Evolutionary conservation across 2,113 vertebrate species (phyloP).

Genomic region (Dasyurus viverrinus): DNA sequence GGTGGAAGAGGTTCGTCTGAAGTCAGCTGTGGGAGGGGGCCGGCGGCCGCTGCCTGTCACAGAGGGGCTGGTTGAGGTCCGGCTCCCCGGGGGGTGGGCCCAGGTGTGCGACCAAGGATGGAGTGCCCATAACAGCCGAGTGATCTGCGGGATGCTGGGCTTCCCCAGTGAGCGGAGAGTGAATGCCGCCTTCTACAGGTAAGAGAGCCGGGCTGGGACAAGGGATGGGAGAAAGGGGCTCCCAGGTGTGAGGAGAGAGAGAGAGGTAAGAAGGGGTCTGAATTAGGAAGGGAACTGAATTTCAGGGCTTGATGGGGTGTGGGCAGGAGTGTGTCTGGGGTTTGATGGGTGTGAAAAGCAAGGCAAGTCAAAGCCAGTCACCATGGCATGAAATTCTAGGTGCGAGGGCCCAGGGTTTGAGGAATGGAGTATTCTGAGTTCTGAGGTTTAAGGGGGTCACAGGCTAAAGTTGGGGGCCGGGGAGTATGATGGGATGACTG

Average conservation of each 20-base stretch:
- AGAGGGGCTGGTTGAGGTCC: constrained; percentile 95
- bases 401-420: background rate
- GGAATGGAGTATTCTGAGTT: background rate
- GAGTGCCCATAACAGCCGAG: constrained; percentile 90
- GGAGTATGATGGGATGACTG: no score
- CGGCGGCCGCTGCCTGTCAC: constrained; percentile 87
- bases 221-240: rapidly evolving
- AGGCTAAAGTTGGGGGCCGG: background rate
- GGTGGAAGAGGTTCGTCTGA: constrained; percentile 93
- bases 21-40: constrained; percentile 83
- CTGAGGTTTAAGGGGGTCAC: background rate
- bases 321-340: background rate
- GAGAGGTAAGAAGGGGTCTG: background rate
- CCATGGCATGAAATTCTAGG: background rate
- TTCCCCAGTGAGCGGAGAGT: constrained; percentile 93
- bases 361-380: background rate
- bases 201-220: constrained; percentile 58
- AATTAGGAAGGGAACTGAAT: background rate
- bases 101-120: constrained; percentile 94
- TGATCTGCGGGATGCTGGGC: constrained; percentile 97
- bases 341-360: background rate
- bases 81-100: constrained; percentile 88
- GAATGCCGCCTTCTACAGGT: constrained; percentile 98
- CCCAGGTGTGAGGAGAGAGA: background rate
- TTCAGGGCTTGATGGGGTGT: background rate